A percentile compares a stretch with the other conserved stretches of the same genome.
Evolutionary conservation across 2,888 invertebrate species (phyloP).

Genomic region (Phengaris alcon): DNA sequence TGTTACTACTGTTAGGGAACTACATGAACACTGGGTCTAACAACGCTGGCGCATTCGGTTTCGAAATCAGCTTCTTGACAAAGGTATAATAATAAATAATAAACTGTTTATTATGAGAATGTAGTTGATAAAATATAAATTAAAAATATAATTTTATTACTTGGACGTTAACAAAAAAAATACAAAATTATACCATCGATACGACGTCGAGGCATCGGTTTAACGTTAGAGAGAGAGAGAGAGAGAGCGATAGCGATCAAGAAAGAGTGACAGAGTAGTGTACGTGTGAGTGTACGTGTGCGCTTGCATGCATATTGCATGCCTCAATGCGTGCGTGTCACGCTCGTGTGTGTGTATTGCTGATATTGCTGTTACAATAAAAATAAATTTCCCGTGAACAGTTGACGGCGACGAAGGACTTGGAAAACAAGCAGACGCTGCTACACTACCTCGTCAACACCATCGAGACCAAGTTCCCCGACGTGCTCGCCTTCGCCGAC

Average conservation of each 20-base stretch:
- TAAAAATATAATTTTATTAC: too few relatives aligned
- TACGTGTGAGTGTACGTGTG: too few relatives aligned
- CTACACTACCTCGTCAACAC: slow-evolving; percentile 94
- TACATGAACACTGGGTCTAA: slow-evolving; percentile 97
- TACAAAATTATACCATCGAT: too few relatives aligned
- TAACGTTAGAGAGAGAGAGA: too few relatives aligned
- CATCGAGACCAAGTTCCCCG: slow-evolving; percentile 93
- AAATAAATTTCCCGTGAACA: slow-evolving; percentile 51
- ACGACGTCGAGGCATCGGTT: too few relatives aligned
- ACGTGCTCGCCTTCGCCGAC: slow-evolving; percentile 88
- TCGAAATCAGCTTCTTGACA: slow-evolving; percentile 96
- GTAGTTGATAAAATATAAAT: neutral
- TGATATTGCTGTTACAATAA: too few relatives aligned
- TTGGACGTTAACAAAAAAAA: too few relatives aligned
- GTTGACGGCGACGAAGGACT: slow-evolving; percentile 93
- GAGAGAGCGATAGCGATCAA: too few relatives aligned
- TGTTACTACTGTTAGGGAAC: slow-evolving; percentile 94
- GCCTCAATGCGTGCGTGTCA: too few relatives aligned
- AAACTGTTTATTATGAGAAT: neutral
- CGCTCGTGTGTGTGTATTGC: too few relatives aligned
- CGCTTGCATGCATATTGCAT: too few relatives aligned
- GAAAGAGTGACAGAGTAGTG: too few relatives aligned
- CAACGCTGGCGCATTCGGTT: slow-evolving; percentile 96
- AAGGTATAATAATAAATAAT: slow-evolving; percentile 80
- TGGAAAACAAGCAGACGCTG: slow-evolving; percentile 94